phyloP scores from a whole-genome alignment of 2,888 invertebrate species.

The Cantharis nigra region DNA sequence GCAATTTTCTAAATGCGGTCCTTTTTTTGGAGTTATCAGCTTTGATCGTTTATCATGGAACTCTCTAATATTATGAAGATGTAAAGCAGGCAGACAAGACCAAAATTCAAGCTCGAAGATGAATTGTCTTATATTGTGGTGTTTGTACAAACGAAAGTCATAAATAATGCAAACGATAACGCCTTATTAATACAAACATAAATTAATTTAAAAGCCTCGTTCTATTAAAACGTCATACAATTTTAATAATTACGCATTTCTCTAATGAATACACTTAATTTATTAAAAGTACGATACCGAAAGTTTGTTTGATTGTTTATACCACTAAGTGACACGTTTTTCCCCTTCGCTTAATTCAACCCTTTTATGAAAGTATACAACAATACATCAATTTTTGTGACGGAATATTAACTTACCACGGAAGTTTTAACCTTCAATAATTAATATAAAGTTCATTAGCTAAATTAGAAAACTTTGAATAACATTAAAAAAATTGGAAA shows the following conservation, averaged over 20 bases:
- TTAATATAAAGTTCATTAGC: not conserved
- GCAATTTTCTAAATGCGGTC: not conserved
- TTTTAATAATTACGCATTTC: not conserved
- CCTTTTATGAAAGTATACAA: not conserved
- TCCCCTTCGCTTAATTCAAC: not conserved
- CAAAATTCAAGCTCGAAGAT: not conserved
- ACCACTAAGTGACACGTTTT: not conserved
- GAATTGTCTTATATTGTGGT: slow-evolving; percentile 1
- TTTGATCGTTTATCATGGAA: not conserved
- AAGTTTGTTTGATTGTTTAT: not conserved
- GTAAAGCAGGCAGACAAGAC: not conserved
- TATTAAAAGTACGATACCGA: not conserved
- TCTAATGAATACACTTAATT: not conserved
- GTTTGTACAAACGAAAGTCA: not conserved
- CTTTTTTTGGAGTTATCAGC: not conserved
- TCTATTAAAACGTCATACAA: not conserved
- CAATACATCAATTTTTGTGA: not conserved
- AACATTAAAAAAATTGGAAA: not conserved
- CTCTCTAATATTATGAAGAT: not conserved
- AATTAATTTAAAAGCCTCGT: not conserved
- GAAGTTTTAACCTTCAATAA: not conserved
- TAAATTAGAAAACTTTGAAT: not conserved
- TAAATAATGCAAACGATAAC: slow-evolving; percentile 1
- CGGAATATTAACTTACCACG: not conserved
- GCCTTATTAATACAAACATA: not conserved